Evolutionary conservation across 2,888 invertebrate genomes (phyloP).

Genomic region (Arge pagana): DNA sequence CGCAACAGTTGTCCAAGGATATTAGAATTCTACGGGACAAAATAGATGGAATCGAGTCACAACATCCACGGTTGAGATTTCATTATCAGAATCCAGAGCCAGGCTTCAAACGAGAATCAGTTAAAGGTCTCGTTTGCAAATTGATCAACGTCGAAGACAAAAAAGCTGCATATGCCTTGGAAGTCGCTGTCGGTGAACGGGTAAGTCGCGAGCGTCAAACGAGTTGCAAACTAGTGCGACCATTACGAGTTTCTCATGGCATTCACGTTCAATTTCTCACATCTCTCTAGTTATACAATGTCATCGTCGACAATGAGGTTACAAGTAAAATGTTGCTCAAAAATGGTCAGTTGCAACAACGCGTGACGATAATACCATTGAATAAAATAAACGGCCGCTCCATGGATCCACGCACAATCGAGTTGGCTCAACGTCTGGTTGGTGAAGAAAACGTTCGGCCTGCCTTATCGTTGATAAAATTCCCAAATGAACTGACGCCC

Average conservation of each 20-base stretch:
- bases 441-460: slow-evolving; percentile 81
- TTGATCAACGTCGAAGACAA: slow-evolving; percentile 76
- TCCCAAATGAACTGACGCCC: slow-evolving; percentile 65
- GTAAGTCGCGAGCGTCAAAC: slow-evolving; percentile 60
- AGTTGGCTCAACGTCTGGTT: slow-evolving; percentile 72
- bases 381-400: slow-evolving; percentile 77
- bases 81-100: slow-evolving; percentile 78
- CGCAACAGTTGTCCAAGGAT: slow-evolving; percentile 62
- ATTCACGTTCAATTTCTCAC: no score
- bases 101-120: slow-evolving; percentile 69
- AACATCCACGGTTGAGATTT: slow-evolving; percentile 67
- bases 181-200: slow-evolving; percentile 83
- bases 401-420: slow-evolving; percentile 66
- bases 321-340: slow-evolving; percentile 85
- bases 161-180: slow-evolving; percentile 76
- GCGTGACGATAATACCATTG: slow-evolving; percentile 89
- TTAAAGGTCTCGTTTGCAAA: slow-evolving; percentile 80
- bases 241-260: background rate
- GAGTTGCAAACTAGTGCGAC: background rate
- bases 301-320: slow-evolving; percentile 85
- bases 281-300: slow-evolving; percentile 77
- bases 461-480: slow-evolving; percentile 80
- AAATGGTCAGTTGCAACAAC: slow-evolving; percentile 75
- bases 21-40: slow-evolving; percentile 63
- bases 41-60: slow-evolving; percentile 65